A percentile compares a stretch with the other conserved stretches of the same genome.
phyloP scores from a whole-genome alignment of 2,888 invertebrate genomes.

The Pandemis heparana region DNA sequence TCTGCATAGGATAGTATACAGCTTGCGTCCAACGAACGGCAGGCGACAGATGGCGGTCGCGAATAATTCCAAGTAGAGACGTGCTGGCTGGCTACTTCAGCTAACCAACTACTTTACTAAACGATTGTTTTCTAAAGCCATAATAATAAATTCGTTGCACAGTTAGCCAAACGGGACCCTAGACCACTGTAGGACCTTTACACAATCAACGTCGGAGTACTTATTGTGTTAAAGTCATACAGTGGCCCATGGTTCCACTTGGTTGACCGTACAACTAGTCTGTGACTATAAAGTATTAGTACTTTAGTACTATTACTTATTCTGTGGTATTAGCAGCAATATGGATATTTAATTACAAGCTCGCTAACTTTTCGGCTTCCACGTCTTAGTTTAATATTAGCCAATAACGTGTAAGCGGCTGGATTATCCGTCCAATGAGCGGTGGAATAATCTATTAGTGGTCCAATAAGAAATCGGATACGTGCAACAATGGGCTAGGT shows the following conservation, averaged over 20 bases:
- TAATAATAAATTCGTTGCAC: neutral
- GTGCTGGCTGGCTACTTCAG: slow-evolving; percentile 21
- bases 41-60: slow-evolving; percentile 56
- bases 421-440: slow-evolving; percentile 18
- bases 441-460: slow-evolving; percentile 12
- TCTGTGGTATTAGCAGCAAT: too few species aligned
- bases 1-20: slow-evolving; percentile 41
- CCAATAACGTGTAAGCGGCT: neutral
- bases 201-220: too few species aligned
- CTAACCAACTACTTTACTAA: slow-evolving; percentile 29
- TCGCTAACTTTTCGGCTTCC: neutral
- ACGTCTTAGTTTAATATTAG: slow-evolving; percentile 10
- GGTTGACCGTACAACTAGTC: neutral
- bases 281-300: neutral
- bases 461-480: slow-evolving; percentile 35
- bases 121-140: slow-evolving; percentile 3
- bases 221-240: too few species aligned
- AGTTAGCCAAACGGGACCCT: too few species aligned
- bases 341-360: slow-evolving; percentile 5
- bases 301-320: too few species aligned
- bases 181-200: too few species aligned
- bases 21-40: slow-evolving; percentile 43
- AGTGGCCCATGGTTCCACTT: too few species aligned
- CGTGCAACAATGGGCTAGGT: slow-evolving; percentile 16
- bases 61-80: slow-evolving; percentile 60